Base-by-base conservation (phyloP, 2,113 vertebrate genomes). In the Callospermophilus lateralis region DNA sequence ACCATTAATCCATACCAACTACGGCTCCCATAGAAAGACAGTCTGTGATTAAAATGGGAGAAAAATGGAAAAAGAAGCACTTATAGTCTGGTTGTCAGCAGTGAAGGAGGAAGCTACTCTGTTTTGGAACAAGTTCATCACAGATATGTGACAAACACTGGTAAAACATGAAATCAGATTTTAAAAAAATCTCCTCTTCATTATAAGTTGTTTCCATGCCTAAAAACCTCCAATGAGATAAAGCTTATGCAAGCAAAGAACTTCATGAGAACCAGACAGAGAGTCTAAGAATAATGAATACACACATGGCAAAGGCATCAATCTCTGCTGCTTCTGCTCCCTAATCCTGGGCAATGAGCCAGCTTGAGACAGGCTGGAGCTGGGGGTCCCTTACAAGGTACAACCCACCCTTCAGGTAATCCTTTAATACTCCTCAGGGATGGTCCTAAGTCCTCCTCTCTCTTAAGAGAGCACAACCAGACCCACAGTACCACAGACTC, bases 141-240 rank as follows among this genome's bases (percentile, higher is more conserved):
- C 51, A 85, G 67, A 80, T 58, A 84, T 89, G 39, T 51, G 77
- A 73, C 53, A 45, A 90, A 73, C 53, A 77, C 24, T 4, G 42
- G 42, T 13, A 65, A 6, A 42, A 77, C n/a, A 63, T 15, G 51
- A 84, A 95, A 90, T 81, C 77, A 93, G 93, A 85, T 45, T 83
- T 92, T 51, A 0, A 76, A 94, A n/a, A 94, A 68, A 67, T 87
- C 45, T 16, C 61, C 61, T 34, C 37, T 24, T 77, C 7, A 32
- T 53, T 83, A 45, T 45, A 30, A 80, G 30, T 90, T 87, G 92
- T 93, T 96, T 91, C 79, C 93, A 93, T 89, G 63, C 55, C 51
- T 86, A 30, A 78, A 77, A 45, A 65, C 53, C 90, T 85, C 42
- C 28, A 94, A 51, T 13, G 63, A 84, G 73, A 92, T 58, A 90